Conservation (phyloP, 2,113 vertebrate genomes). For the Pteronura brasiliensis region DNA sequence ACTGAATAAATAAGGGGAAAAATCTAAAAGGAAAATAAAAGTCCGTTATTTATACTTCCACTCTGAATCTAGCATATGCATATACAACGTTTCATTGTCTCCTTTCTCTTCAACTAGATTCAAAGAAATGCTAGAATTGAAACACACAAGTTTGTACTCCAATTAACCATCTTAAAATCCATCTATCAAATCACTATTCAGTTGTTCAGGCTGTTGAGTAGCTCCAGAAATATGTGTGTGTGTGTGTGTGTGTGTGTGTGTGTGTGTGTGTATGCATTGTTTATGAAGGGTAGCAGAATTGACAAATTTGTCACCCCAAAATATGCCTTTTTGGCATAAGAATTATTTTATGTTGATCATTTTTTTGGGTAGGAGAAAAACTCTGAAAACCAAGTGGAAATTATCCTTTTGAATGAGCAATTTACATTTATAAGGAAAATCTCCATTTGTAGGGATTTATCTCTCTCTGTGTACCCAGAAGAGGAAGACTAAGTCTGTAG, state of each 20-base stretch:
- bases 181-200: not conserved
- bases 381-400: not conserved
- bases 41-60: not conserved
- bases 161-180: not conserved
- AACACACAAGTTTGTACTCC: not conserved
- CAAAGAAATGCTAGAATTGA: not conserved
- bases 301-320: not conserved
- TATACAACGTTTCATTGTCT: not conserved
- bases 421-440: not conserved
- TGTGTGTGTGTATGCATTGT: not conserved
- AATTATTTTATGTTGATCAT: not conserved
- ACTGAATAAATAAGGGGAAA: not conserved
- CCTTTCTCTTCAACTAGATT: not conserved
- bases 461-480: not conserved
- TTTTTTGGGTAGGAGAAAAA: not conserved
- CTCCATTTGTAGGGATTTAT: not conserved
- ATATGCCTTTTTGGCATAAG: not conserved
- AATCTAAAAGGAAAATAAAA: not conserved
- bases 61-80: not conserved
- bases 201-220: not conserved
- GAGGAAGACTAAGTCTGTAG: not conserved
- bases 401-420: not conserved
- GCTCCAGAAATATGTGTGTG: not conserved
- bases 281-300: not conserved
- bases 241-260: not conserved